Percentiles rank a stretch among this genome's conserved stretches.
These are phyloP conservation scores for Bambusicola thoracicus DNA, from an alignment of 2,113 vertebrate genomes.

Conservation along the genomic window DNA sequence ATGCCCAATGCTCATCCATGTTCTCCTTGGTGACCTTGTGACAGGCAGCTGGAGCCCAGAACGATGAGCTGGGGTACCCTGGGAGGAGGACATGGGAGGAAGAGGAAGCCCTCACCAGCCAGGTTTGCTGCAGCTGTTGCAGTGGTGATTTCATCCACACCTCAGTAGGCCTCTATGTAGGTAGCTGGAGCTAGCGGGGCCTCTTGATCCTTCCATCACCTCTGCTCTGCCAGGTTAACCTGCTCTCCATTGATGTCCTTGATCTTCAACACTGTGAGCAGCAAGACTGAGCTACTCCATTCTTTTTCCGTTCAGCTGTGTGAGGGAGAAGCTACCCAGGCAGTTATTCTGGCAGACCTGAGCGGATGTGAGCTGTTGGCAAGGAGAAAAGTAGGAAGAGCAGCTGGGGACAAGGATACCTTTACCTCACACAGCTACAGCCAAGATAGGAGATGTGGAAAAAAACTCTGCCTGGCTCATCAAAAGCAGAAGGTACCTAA, in stretches of 20 bases:
- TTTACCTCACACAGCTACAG: neutral
- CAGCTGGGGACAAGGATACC: neutral
- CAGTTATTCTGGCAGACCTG: neutral
- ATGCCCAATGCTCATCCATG: accelerated
- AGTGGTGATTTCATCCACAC: neutral
- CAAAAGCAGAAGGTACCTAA: neutral
- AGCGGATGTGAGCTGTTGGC: neutral
- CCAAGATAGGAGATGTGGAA: neutral
- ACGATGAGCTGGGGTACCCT: neutral
- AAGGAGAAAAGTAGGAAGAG: neutral
- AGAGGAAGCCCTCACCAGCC: neutral
- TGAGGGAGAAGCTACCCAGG: neutral
- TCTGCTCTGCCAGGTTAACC: neutral
- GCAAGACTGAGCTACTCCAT: neutral
- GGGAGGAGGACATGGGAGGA: neutral
- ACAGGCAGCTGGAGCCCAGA: accelerated
- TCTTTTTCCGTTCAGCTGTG: neutral
- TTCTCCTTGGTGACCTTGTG: neutral
- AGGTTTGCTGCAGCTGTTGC: neutral
- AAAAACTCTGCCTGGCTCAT: neutral
- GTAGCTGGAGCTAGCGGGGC: neutral
- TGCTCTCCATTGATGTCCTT: neutral
- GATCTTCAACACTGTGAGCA: neutral
- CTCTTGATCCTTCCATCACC: neutral
- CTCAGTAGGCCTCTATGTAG: neutral